phyloP scores from a whole-genome alignment of 1,140 invertebrate genomes.

The Metopolophium dirhodum region DNA sequence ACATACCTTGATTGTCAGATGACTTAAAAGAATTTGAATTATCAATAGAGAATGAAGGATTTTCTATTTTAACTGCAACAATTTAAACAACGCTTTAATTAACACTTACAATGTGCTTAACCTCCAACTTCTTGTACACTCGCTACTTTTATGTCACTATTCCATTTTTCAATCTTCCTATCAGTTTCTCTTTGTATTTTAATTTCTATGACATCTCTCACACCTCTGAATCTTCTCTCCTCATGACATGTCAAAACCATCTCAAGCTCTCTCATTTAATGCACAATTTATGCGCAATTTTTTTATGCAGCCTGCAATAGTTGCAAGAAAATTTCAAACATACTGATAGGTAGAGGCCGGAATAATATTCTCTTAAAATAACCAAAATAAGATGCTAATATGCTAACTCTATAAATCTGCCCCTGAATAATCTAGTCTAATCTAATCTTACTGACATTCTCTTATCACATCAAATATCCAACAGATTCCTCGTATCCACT shows the following conservation, averaged over 20 bases:
- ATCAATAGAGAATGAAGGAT: background rate
- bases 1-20: constrained; percentile 24
- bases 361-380: too few relatives aligned
- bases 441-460: too few relatives aligned
- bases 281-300: background rate
- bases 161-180: background rate
- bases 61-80: background rate
- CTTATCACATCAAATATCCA: too few relatives aligned
- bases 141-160: background rate
- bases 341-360: background rate
- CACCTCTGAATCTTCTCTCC: background rate
- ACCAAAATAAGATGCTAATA: too few relatives aligned
- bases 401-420: too few relatives aligned
- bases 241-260: background rate
- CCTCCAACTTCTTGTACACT: background rate
- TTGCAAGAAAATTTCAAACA: background rate
- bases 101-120: background rate
- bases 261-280: background rate
- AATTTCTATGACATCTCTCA: background rate
- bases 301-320: background rate
- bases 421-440: too few relatives aligned
- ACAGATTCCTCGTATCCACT: too few relatives aligned
- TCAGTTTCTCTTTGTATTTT: background rate
- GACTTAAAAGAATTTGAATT: background rate
- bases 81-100: background rate